Conservation (phyloP, 2,888 invertebrate species). For the Agrilus biguttatus region DNA sequence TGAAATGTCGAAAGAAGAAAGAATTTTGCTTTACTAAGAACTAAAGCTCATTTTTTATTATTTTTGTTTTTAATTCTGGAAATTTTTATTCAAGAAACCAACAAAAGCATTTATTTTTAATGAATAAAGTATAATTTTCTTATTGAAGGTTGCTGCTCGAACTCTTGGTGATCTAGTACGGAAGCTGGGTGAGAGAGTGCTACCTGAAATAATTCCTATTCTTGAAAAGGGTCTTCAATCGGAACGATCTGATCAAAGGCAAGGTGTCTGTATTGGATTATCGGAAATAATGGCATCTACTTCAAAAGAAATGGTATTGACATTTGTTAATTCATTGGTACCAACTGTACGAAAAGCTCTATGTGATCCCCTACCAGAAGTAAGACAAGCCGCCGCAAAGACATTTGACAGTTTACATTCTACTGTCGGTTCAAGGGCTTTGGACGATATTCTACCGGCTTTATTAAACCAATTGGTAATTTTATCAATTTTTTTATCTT, state of each 20-base stretch:
- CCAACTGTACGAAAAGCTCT: constrained; percentile 92
- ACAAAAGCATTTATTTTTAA: neutral
- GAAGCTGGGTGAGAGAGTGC: constrained; percentile 91
- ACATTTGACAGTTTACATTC: constrained; percentile 94
- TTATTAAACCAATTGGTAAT: constrained; percentile 63
- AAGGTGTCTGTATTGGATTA: constrained; percentile 96
- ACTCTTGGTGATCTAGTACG: constrained; percentile 94
- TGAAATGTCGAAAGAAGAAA: neutral
- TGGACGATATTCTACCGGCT: constrained; percentile 92
- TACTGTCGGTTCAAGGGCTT: constrained; percentile 81
- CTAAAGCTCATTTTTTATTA: neutral
- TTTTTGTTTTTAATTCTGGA: neutral
- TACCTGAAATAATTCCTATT: constrained; percentile 97
- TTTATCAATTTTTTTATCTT: neutral
- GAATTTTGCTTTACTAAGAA: neutral
- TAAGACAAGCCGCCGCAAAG: constrained; percentile 85
- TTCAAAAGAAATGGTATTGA: constrained; percentile 83
- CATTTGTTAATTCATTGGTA: constrained; percentile 74
- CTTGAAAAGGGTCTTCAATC: constrained; percentile 86
- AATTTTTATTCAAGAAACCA: neutral
- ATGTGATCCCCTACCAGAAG: constrained; percentile 86
- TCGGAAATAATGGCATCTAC: constrained; percentile 97
- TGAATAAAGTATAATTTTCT: neutral
- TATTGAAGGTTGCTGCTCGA: constrained; percentile 66
- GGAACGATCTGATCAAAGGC: constrained; percentile 84